Base-by-base conservation (phyloP, 2,113 vertebrate species). In the Xiphophorus hellerii region DNA sequence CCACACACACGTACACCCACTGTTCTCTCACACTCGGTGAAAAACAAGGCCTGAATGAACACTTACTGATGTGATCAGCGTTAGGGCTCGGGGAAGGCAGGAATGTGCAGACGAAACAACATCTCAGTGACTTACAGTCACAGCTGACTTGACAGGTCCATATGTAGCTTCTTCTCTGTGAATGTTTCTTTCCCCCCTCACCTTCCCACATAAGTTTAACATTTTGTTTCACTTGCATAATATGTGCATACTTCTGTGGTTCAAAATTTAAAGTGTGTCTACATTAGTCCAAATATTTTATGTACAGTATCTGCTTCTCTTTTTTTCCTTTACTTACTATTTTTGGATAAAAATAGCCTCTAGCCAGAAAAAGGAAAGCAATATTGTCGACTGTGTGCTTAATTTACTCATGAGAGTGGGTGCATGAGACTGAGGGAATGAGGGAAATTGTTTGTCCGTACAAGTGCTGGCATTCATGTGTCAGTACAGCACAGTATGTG, bases 381-480 rank as follows among this genome's bases (percentile, higher is more conserved):
- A 62, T 28, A 25, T 37, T 78, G 66, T 83, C 62, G 70, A 39
- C 14, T 1, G 62, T 73, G 71, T 48, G 62, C 71, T 28, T 71
- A 60, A 71, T 14, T 66, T 44, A 39, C 76, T 72, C 66, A 42
- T 66, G 69, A 73, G 77, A 73, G 69, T 58, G 62, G 63, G 51
- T 44, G 66, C 48, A 29, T 13, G 65, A 66, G 68, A 48, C 27
- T 58, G 1, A 72, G 29, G 65, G 68, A 84, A 82, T 39, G 74
- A 31, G 33, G 25, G 75, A 65, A 31, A 70, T 78, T 87, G 76
- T 88, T 84, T 82, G 28, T 73, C 64, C 66, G 31, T 77, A 84
- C 58, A 77, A 77, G 84, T 69, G 62, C 74, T 71, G 78, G 44
- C 71, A 76, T 88, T 82, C 62, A 31, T 75, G 14, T 71, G 69